Conservation (phyloP, 1,140 invertebrate species). For the Polypedilum pembai region DNA sequence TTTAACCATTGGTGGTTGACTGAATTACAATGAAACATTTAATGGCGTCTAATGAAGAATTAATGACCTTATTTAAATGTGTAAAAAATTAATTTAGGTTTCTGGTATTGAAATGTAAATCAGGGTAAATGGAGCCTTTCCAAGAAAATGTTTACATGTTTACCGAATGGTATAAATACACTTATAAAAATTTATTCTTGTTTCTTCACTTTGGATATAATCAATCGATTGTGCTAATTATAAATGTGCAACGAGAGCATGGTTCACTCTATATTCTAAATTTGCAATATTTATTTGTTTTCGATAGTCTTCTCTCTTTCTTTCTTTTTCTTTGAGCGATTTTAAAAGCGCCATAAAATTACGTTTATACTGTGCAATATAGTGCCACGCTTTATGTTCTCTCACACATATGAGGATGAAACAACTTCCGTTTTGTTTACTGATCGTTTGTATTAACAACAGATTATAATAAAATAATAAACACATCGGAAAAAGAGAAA, state of each 20-base stretch:
- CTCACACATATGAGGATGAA: conserved; percentile 11
- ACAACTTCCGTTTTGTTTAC: conserved; percentile 12
- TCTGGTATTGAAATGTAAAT: neutral
- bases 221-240: neutral
- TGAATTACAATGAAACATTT: too few relatives aligned
- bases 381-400: neutral
- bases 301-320: neutral
- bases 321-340: neutral
- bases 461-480: neutral
- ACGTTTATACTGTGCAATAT: neutral
- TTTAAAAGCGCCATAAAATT: neutral
- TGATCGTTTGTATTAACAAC: neutral
- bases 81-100: neutral
- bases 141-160: neutral
- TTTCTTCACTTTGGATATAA: too few relatives aligned
- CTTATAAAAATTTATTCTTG: neutral
- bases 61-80: neutral
- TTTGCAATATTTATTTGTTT: conserved; percentile 1
- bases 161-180: neutral
- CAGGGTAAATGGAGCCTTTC: neutral
- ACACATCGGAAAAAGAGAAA: neutral
- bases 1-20: too few relatives aligned
- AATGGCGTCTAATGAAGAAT: neutral
- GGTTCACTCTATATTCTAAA: neutral
- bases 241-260: neutral